Percentiles rank a stretch among this genome's conserved stretches.
Evolutionary conservation across 1,140 invertebrate genomes (phyloP).

Genomic region (Heliconius eleuchia): DNA sequence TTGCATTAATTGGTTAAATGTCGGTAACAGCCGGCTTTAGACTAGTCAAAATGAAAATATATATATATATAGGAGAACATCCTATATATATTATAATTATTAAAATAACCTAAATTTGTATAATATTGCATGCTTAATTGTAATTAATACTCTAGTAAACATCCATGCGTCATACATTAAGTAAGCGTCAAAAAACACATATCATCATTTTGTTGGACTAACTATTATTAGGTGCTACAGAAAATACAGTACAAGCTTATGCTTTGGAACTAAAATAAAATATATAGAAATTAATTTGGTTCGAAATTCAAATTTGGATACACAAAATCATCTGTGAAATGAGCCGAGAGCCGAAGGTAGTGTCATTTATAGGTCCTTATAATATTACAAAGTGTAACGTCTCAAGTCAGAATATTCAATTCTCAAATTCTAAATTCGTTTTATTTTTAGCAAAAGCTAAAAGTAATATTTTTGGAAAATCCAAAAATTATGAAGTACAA

Average conservation of each 20-base stretch:
- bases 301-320: constrained; percentile 20
- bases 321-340: too few relatives aligned
- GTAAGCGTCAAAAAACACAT: constrained; percentile 31
- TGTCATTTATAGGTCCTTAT: too few relatives aligned
- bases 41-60: constrained; percentile 27
- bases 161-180: constrained; percentile 21
- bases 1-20: constrained; percentile 22
- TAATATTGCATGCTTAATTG: constrained; percentile 28
- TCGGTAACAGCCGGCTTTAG: constrained; percentile 27
- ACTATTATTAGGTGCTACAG: constrained; percentile 16
- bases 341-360: too few relatives aligned
- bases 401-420: too few relatives aligned
- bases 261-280: constrained; percentile 2
- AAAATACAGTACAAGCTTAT: constrained; percentile 9
- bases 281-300: background rate
- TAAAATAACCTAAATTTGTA: background rate
- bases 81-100: background rate
- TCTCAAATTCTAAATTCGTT: too few relatives aligned
- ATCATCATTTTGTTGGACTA: constrained; percentile 24
- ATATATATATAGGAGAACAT: background rate
- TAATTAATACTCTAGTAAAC: constrained; percentile 32
- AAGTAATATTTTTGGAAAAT: too few relatives aligned
- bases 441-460: background rate
- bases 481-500: too few relatives aligned
- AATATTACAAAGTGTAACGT: too few relatives aligned